Evolutionary conservation across 2,797 vertebrate genomes (phyloP), one percentile per base, ranked within the genome.

Genomic region (Myotis vivesi): DNA sequence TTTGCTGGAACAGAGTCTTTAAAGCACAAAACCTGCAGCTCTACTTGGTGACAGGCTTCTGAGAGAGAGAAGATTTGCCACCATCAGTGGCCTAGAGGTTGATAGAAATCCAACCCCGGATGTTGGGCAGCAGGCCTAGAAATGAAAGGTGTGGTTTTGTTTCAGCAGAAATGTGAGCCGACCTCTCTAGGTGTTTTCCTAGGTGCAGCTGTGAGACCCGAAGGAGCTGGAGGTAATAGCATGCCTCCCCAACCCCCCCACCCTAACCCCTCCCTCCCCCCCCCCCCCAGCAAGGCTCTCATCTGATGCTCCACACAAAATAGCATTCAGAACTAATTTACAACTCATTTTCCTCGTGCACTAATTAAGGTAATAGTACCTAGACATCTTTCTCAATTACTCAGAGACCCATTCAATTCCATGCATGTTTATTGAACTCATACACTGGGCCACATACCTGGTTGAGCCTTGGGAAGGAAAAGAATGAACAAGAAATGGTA

Each of bases 321-420:
- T 44, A 71, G 25, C 62, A 88, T 81, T 79, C 36, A 89, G 76
- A 57, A 68, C 75, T 89, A 81, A 92, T 28, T 94, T 38, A 85
- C 64, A 95, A 73, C 33, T 76, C 87, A 79, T 1, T 93, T 94
- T 93, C 41, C 76, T 94, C 30, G 28, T 68, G 55, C 5, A 8
- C 71, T 30, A 83, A 91, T 81, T 92, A 81, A 89, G 75, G 51
- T 66, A 87, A 62, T 62, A 53, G 73, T 87, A 28, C 36, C 79
- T 66, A 33, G 22, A 44, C 3, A 57, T 44, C 30, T 36, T 38
- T 83, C 19, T 94, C 41, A 72, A 15, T 30, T 51, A 55, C 12
- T 12, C 66, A 90, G 28, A 57, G 53, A 41, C 23, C 41, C 10
- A 12, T 73, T 90, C 73, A 89, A 59, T 88, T 62, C 30, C 91